Base-by-base conservation (phyloP, 2,888 invertebrate genomes). In the Drosophila neotestacea region DNA sequence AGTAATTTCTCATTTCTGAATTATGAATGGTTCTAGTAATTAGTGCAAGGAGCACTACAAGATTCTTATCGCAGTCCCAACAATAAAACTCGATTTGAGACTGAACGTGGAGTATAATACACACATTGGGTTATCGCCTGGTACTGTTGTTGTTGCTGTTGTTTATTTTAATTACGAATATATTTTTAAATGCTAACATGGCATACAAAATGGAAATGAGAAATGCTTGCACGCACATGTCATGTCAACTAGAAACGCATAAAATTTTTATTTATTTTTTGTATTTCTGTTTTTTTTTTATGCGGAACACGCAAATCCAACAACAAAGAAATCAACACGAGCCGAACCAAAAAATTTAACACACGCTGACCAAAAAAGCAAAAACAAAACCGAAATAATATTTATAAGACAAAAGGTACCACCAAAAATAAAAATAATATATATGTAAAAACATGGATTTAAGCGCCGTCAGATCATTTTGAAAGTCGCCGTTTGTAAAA, bases 191-290 rank as follows among this genome's bases (percentile, higher is more conserved):
- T 77, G 87, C 87, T 89, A 87, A 87, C 85, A 75, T 81, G 89
- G 81, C 85, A 87, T 81, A 89, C 88, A 84, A 73, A 78, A 88
- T 86, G 79, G 74, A 80, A 89, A 85, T 87, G 85, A 89, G 82
- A 87, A 85, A 85, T 89, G 88, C 79, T 89, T 87, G 85, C 89
- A 85, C 85, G 89, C 85, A 87, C 85, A 87, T 89, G 88, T 85
- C 89, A 87, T 85, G 85, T 85, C 89, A 87, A 88, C 88, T 85
- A 81, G 73, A 89, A 85, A 85, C 88, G 88, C 89, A 85, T 88
- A 84, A 86, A 86, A 88, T 48, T 51, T 61, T 41, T 50, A 50
- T 60, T 50, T 58, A 28, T 47, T 50, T 60, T n/a, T 50, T 34
- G 27, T 61, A 4, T 44, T 28, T 42, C 36, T 30, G 30, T 30